These are phyloP conservation scores for Eufriesea mexicana DNA, from an alignment of 1,140 invertebrate genomes.

Conservation along the genomic window DNA sequence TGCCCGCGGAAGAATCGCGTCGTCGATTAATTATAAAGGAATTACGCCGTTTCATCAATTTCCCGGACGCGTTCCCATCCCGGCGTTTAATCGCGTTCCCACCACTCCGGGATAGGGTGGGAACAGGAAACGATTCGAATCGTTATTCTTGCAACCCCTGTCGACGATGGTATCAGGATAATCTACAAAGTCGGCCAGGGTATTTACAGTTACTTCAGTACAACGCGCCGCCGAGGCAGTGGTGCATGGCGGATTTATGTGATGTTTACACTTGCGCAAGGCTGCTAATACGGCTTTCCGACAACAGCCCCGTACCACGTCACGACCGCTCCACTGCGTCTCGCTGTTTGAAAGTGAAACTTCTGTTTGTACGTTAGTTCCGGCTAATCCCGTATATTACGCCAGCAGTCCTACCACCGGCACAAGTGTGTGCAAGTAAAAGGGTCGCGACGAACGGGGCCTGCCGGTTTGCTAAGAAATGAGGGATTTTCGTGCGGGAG, in stretches of 20 bases:
- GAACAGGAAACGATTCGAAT: not conserved
- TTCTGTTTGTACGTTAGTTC: conserved; percentile 80
- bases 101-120: not conserved
- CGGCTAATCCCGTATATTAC: conserved; percentile 80
- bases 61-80: not conserved
- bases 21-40: conserved; percentile 8
- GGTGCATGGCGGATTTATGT: conserved; percentile 75
- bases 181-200: conserved; percentile 64
- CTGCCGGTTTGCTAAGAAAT: conserved; percentile 20
- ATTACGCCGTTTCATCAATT: not conserved
- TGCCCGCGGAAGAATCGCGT: not conserved
- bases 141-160: conserved; percentile 54
- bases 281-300: conserved; percentile 79
- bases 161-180: conserved; percentile 62
- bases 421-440: not conserved
- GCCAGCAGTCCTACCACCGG: conserved; percentile 50
- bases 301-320: conserved; percentile 72
- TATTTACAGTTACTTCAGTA: conserved; percentile 65
- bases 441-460: conserved; percentile 14
- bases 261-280: conserved; percentile 78
- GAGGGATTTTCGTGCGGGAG: conserved; percentile 42
- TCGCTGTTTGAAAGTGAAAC: conserved; percentile 79
- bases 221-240: conserved; percentile 34
- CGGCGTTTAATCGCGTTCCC: not conserved
- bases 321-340: conserved; percentile 71